phyloP scores from a whole-genome alignment of 1,140 invertebrate species.

The Drosophila watanabei region DNA sequence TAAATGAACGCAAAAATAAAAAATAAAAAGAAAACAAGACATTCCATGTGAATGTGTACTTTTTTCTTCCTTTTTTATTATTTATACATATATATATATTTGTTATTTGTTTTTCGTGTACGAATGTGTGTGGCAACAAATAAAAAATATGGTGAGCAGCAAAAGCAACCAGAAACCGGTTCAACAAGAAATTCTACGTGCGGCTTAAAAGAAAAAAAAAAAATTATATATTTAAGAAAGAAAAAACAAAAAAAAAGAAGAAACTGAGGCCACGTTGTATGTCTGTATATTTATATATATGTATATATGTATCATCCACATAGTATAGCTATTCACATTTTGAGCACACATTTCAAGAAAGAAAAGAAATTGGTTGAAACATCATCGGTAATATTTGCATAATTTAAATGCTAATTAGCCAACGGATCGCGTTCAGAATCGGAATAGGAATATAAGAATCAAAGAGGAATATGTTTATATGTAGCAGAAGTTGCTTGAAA shows the following conservation, averaged over 20 bases:
- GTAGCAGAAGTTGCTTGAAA: constrained; percentile 17
- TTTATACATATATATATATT: not conserved
- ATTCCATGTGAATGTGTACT: constrained; percentile 18
- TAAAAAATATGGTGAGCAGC: constrained; percentile 25
- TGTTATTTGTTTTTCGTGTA: constrained; percentile 10
- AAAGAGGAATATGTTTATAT: not conserved
- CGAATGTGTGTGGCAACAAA: constrained; percentile 22
- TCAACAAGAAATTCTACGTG: constrained; percentile 68
- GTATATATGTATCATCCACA: constrained; percentile 1
- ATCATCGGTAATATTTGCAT: constrained; percentile 69
- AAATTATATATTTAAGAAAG: not conserved
- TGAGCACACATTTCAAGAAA: constrained; percentile 12
- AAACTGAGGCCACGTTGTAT: constrained; percentile 40
- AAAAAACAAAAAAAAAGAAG: constrained; percentile 7
- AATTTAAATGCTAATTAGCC: constrained; percentile 77
- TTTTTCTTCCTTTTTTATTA: not conserved
- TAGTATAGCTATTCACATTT: constrained; percentile 34
- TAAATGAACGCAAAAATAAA: constrained; percentile 49
- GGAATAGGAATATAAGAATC: not conserved
- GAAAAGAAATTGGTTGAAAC: constrained; percentile 55
- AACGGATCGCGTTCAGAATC: constrained; percentile 10
- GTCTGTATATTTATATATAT: not conserved
- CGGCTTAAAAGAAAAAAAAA: constrained; percentile 27
- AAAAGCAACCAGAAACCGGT: constrained; percentile 53
- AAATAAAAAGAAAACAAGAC: constrained; percentile 6